Evolutionary conservation across 1,140 invertebrate species (phyloP).

Genomic region (Drosophila saltans): DNA sequence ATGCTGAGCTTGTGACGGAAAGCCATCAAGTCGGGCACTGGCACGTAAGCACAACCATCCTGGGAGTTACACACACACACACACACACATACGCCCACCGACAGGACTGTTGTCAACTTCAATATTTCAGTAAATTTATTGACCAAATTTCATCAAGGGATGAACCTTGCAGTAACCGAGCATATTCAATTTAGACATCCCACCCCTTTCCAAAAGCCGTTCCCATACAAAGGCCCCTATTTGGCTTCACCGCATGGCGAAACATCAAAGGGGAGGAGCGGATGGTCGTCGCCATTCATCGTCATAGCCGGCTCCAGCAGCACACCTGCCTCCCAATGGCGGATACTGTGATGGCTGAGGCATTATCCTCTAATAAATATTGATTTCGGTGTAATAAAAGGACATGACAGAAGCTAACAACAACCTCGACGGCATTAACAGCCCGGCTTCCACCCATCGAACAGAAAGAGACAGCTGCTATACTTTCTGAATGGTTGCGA

Average conservation of each 20-base stretch:
- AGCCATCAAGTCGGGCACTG: slow-evolving; percentile 23
- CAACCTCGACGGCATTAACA: slow-evolving; percentile 49
- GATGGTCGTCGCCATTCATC: slow-evolving; percentile 8
- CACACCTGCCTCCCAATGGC: slow-evolving; percentile 20
- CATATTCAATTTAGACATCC: slow-evolving; percentile 58
- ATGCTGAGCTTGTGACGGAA: slow-evolving; percentile 29
- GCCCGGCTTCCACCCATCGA: neutral
- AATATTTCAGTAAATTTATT: slow-evolving; percentile 56
- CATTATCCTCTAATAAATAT: slow-evolving; percentile 70
- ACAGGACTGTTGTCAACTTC: slow-evolving; percentile 43
- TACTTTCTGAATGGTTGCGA: neutral
- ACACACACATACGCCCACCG: slow-evolving; percentile 25
- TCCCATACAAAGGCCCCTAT: neutral
- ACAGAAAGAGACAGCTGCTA: neutral
- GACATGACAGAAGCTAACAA: slow-evolving; percentile 60
- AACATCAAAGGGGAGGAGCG: slow-evolving; percentile 46
- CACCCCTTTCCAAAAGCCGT: slow-evolving; percentile 8
- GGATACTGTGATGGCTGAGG: slow-evolving; percentile 18
- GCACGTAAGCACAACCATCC: neutral
- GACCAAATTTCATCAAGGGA: slow-evolving; percentile 58
- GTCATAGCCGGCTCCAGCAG: neutral
- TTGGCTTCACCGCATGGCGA: slow-evolving; percentile 15
- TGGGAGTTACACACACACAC: slow-evolving; percentile 14
- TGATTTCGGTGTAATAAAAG: slow-evolving; percentile 65
- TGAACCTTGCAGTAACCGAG: slow-evolving; percentile 34